A percentile compares a stretch with the other conserved stretches of the same genome.
Conservation (phyloP, 1,140 invertebrate genomes). For the Lepidurus arcticus region DNA sequence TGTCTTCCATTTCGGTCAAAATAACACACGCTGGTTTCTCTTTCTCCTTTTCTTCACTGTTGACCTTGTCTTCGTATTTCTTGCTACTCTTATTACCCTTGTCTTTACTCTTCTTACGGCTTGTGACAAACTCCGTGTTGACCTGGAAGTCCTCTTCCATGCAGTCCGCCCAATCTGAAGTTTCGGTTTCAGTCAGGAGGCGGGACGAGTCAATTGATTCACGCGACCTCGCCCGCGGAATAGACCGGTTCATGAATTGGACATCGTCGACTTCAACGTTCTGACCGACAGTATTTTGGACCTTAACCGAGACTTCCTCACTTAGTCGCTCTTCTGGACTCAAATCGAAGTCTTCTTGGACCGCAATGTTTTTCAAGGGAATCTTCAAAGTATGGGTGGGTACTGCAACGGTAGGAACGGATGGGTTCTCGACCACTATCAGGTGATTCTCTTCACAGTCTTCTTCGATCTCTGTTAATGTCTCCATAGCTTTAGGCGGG, state of each 20-base stretch:
- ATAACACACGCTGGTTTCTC: constrained; percentile 35
- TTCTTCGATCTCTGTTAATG: neutral
- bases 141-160: constrained; percentile 56
- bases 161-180: constrained; percentile 77
- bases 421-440: neutral
- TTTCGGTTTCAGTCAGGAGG: constrained; percentile 67
- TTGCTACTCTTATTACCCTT: constrained; percentile 37
- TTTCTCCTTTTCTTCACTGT: constrained; percentile 28
- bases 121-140: constrained; percentile 52
- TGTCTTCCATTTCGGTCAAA: constrained; percentile 48
- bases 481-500: neutral
- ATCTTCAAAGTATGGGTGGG: neutral
- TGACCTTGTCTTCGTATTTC: constrained; percentile 41
- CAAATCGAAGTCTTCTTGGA: constrained; percentile 32
- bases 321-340: neutral
- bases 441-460: neutral
- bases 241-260: neutral
- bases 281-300: neutral
- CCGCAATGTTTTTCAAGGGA: neutral
- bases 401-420: neutral
- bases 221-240: constrained; percentile 10
- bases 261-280: neutral
- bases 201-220: constrained; percentile 31
- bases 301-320: neutral
- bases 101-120: constrained; percentile 41